A percentile compares a stretch with the other conserved stretches of the same genome.
phyloP scores from a whole-genome alignment of 1,140 invertebrate genomes.

The Anagrus nilaparvatae region DNA sequence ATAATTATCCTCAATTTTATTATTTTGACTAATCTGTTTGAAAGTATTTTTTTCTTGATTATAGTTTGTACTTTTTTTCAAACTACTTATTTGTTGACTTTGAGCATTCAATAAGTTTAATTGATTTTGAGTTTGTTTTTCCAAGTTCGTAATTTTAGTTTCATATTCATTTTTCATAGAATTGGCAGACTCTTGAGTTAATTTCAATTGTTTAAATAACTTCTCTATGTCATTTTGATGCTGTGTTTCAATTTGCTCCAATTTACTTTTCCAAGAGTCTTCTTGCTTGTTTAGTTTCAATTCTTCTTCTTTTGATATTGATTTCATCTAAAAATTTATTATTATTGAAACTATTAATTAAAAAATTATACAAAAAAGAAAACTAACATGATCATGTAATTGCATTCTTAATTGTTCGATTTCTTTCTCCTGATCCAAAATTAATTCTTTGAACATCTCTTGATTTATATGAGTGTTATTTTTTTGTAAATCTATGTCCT shows the following conservation, averaged over 20 bases:
- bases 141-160: conserved; percentile 31
- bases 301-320: conserved; percentile 34
- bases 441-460: conserved; percentile 22
- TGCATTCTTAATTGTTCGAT: conserved; percentile 30
- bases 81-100: conserved; percentile 32
- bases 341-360: neutral
- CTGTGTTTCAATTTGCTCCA: conserved; percentile 35
- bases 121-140: conserved; percentile 30
- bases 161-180: conserved; percentile 32
- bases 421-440: conserved; percentile 34
- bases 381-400: conserved; percentile 23
- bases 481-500: conserved; percentile 2
- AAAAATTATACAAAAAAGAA: conserved; percentile 3
- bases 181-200: conserved; percentile 28
- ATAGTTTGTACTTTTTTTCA: conserved; percentile 23
- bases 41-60: conserved; percentile 14
- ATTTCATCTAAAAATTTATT: conserved; percentile 21
- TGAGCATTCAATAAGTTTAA: conserved; percentile 29
- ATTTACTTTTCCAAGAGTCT: conserved; percentile 35
- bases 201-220: conserved; percentile 31
- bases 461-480: conserved; percentile 19
- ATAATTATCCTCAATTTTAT: conserved; percentile 11
- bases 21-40: conserved; percentile 13
- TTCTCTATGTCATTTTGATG: conserved; percentile 34
- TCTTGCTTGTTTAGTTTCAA: conserved; percentile 35